Evolutionary conservation across 2,113 vertebrate species (phyloP), one percentile per base, ranked within the genome.

Genomic region (Leptobrachium leishanense): DNA sequence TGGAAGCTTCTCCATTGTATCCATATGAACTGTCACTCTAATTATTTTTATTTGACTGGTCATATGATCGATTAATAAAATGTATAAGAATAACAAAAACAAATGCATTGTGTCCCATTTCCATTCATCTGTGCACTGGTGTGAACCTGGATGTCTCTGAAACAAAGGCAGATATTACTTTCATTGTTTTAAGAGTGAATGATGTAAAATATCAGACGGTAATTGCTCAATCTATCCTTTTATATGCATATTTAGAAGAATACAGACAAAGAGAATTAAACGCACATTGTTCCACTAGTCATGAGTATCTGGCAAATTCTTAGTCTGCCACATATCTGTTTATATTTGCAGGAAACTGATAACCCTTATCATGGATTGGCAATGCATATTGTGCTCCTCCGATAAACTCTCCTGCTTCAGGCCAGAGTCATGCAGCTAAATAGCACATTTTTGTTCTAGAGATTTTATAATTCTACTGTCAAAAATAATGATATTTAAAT

Each of bases 311-410:
- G 72, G 70, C 82, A 81, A 74, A 84, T 75, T 72, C 74, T 50
- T 75, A 85, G 57, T 72, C 75, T 84, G 81, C 54, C 68, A 82
- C 85, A 79, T 69, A 8, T 73, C 74, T 82, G 75, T 81, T 84
- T 84, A 82, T 81, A 31, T 82, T 2, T 81, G 76, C 82, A 68
- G 39, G 62, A 77, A 84, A 85, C 82, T 71, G 74, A 74, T 85
- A 89, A 83, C 73, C 81, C 81, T 84, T 90, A 87, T 84, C 68
- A 57, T 84, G 83, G 75, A 87, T 77, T 86, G 85, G 86, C 82
- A 84, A 84, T 84, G 85, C 83, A 66, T 66, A 67, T 85, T 77
- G 87, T 81, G 10, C 68, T 85, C 63, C 50, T 82, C 40, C 0
- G 74, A 88, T 87, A 88, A 89, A 85, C 83, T 79, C 81, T 7